Evolutionary conservation across 2,888 invertebrate genomes (phyloP).

Genomic region (Polia nebulosa): DNA sequence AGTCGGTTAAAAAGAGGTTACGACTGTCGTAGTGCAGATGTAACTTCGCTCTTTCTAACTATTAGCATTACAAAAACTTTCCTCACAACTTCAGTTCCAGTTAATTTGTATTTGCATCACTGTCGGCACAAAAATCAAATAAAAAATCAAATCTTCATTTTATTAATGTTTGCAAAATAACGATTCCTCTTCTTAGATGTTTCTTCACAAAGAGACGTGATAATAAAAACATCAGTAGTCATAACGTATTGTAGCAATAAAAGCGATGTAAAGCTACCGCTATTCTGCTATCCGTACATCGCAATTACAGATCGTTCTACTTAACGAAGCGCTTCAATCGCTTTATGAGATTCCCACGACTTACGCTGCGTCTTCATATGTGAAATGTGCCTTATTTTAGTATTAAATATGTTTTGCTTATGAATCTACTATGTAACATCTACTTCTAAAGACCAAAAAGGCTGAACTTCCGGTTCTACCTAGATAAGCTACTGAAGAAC

Average conservation of each 20-base stretch:
- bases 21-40: neutral
- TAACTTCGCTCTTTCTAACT: neutral
- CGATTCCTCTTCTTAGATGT: conserved; percentile 15
- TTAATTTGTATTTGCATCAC: conserved; percentile 24
- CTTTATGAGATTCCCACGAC: conserved; percentile 78
- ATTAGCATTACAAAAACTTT: conserved; percentile 8
- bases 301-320: conserved; percentile 79
- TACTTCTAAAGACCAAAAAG: neutral
- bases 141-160: conserved; percentile 9
- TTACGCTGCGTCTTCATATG: conserved; percentile 41
- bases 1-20: no score
- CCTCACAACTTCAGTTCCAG: neutral
- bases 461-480: neutral
- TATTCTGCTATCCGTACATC: conserved; percentile 70
- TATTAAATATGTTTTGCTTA: conserved; percentile 20
- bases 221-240: conserved; percentile 58
- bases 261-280: conserved; percentile 56
- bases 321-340: conserved; percentile 80
- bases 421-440: neutral
- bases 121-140: neutral
- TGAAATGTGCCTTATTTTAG: conserved; percentile 43
- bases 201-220: conserved; percentile 31
- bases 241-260: conserved; percentile 52
- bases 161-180: conserved; percentile 40
- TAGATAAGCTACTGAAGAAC: neutral